Evolutionary conservation across 1,140 invertebrate genomes (phyloP).

Genomic region (Whitmania pigra): DNA sequence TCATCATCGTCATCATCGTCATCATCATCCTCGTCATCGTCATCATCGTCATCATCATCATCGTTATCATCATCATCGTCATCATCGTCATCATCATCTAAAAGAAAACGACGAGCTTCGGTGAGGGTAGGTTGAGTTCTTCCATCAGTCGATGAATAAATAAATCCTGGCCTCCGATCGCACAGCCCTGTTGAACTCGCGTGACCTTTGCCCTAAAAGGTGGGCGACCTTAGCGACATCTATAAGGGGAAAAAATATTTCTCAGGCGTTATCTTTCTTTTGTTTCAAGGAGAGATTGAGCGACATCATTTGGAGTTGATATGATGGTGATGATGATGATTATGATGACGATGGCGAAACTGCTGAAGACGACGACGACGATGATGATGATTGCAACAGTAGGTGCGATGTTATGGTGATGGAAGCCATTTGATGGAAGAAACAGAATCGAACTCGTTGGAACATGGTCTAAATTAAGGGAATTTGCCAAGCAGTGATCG

Average conservation of each 20-base stretch:
- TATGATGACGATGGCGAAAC: not conserved
- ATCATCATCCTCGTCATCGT: slow-evolving; percentile 15
- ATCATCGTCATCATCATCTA: slow-evolving; percentile 4
- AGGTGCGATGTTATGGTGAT: slow-evolving; percentile 1
- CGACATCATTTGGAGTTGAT: not conserved
- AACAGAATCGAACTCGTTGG: not conserved
- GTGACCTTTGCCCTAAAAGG: too few relatives aligned
- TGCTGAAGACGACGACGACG: not conserved
- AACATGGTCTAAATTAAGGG: too few relatives aligned
- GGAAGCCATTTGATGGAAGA: slow-evolving; percentile 1
- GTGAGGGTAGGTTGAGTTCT: too few relatives aligned
- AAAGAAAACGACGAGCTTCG: too few relatives aligned
- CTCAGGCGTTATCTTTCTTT: too few relatives aligned
- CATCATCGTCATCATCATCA: not conserved
- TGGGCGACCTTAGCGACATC: too few relatives aligned
- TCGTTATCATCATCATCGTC: slow-evolving; percentile 8
- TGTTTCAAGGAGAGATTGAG: too few relatives aligned
- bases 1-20: slow-evolving; percentile 14
- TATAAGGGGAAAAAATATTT: too few relatives aligned
- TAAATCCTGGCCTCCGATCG: too few relatives aligned
- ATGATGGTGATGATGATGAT: not conserved
- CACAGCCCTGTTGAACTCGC: too few relatives aligned
- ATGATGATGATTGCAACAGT: not conserved
- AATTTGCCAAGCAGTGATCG: not conserved
- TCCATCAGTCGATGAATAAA: too few relatives aligned